A percentile compares a stretch with the other conserved stretches of the same genome.
Evolutionary conservation across 2,888 invertebrate species (phyloP).

Genomic region (Nephrocerus scutellatus): DNA sequence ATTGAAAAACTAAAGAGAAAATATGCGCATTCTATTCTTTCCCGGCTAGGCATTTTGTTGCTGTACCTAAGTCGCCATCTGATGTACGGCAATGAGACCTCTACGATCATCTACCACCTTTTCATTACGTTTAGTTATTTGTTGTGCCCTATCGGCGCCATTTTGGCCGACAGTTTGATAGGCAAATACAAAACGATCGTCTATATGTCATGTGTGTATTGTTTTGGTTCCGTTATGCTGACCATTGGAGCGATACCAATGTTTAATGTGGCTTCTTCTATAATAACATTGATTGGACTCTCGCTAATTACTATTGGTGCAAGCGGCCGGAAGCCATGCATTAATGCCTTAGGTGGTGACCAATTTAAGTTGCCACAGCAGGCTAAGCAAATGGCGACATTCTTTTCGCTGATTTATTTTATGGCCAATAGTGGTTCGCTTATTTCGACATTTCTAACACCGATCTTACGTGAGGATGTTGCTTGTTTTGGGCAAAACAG

Average conservation of each 20-base stretch:
- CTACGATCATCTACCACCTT: slow-evolving; percentile 67
- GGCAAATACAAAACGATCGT: slow-evolving; percentile 73
- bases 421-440: slow-evolving; percentile 59
- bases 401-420: slow-evolving; percentile 74
- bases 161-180: slow-evolving; percentile 70
- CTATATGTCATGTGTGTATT: slow-evolving; percentile 66
- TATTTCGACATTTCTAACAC: slow-evolving; percentile 67
- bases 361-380: slow-evolving; percentile 63
- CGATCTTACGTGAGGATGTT: slow-evolving; percentile 62
- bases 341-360: slow-evolving; percentile 75
- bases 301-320: slow-evolving; percentile 67
- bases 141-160: slow-evolving; percentile 69
- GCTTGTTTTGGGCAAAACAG: slow-evolving; percentile 59
- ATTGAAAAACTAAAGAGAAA: no score
- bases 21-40: slow-evolving; percentile 13
- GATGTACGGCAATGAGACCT: slow-evolving; percentile 54
- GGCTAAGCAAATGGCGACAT: slow-evolving; percentile 58
- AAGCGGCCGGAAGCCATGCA: slow-evolving; percentile 78
- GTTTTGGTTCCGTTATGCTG: slow-evolving; percentile 60
- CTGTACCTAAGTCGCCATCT: slow-evolving; percentile 65
- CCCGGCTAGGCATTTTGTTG: slow-evolving; percentile 62
- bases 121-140: slow-evolving; percentile 70
- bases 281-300: slow-evolving; percentile 59
- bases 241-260: slow-evolving; percentile 54
- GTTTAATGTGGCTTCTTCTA: slow-evolving; percentile 48